A percentile compares a stretch with the other conserved stretches of the same genome.
Conservation (phyloP, 2,888 invertebrate genomes). For the Sarcophaga rosellei region DNA sequence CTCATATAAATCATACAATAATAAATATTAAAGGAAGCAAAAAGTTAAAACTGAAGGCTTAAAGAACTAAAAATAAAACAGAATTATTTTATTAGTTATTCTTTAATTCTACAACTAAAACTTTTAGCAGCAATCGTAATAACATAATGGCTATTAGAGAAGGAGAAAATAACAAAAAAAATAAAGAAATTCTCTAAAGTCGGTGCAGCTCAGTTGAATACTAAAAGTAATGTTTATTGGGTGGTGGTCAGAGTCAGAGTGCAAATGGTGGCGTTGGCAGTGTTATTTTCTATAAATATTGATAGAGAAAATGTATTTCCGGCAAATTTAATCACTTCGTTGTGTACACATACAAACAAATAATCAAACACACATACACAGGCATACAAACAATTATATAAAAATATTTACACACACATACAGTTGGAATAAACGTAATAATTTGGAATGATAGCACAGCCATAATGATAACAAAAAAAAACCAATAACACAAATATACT, state of each 20-base stretch:
- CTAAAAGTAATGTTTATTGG: too few species aligned
- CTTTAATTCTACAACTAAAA: background rate
- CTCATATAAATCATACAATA: conserved; percentile 31
- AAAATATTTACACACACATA: background rate
- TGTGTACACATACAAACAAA: background rate
- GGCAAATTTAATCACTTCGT: conserved; percentile 51
- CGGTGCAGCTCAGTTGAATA: too few species aligned
- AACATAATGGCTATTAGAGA: background rate
- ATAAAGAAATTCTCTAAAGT: too few species aligned
- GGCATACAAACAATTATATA: background rate
- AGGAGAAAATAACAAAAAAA: too few species aligned
- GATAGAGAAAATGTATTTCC: conserved; percentile 44
- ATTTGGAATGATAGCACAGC: conserved; percentile 12
- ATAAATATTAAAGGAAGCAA: conserved; percentile 36
- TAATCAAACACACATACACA: background rate
- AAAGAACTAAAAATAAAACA: conserved; percentile 4
- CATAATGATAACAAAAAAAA: conserved; percentile 36
- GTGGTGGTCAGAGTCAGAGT: background rate
- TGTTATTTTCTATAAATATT: conserved; percentile 43
- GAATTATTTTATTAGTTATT: background rate
- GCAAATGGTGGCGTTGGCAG: background rate
- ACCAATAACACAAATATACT: background rate
- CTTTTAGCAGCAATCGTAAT: background rate
- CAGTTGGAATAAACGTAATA: conserved; percentile 3
- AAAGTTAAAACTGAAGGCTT: background rate